These are phyloP conservation scores for Macropus fuliginosus DNA, from an alignment of 2,797 vertebrate species.

Conservation along the genomic window DNA sequence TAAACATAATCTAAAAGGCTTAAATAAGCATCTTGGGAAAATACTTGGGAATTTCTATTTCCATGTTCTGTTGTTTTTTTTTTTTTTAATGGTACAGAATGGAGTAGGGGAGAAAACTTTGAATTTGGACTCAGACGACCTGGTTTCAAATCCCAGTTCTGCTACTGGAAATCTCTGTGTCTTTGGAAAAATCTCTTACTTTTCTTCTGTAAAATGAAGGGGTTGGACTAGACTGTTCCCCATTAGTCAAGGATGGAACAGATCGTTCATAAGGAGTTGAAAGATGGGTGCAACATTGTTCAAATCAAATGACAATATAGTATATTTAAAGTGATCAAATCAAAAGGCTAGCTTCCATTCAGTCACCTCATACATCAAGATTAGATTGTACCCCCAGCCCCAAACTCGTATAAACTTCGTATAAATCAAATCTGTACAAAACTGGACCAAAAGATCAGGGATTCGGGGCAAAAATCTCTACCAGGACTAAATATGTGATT, in stretches of 20 bases:
- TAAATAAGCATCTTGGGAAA: neutral
- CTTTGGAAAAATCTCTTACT: neutral
- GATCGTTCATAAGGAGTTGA: neutral
- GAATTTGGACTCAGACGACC: neutral
- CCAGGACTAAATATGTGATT: neutral
- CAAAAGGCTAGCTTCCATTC: neutral
- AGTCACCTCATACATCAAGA: neutral
- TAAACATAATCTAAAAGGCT: constrained; percentile 1
- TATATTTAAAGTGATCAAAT: neutral
- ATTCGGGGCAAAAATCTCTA: neutral
- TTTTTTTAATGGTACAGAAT: neutral
- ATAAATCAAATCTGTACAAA: neutral
- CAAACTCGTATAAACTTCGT: neutral
- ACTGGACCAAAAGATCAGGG: neutral
- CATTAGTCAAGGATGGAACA: neutral
- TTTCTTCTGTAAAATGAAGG: neutral
- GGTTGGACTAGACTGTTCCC: neutral
- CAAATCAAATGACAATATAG: neutral
- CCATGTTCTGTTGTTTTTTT: constrained; percentile 23
- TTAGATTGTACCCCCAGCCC: neutral
- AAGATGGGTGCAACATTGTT: neutral
- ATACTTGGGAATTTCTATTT: constrained; percentile 14
- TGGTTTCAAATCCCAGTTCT: neutral
- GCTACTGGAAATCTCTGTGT: neutral
- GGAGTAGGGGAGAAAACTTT: neutral